Evolutionary conservation across 2,113 vertebrate genomes (phyloP).

Genomic region (Gnathonemus longibarbis): DNA sequence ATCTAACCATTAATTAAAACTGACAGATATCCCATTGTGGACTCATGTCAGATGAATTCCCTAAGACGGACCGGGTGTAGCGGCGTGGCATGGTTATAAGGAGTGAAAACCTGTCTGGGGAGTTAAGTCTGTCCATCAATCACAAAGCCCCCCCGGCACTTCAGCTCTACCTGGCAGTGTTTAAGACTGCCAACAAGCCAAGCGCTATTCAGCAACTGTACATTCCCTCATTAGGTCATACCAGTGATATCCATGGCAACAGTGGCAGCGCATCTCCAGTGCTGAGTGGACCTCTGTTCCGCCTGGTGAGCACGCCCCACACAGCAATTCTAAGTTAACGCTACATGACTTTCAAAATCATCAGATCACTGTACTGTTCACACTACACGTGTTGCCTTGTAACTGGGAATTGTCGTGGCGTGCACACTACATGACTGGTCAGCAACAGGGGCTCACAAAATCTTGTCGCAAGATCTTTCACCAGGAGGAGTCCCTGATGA

Average conservation of each 20-base stretch:
- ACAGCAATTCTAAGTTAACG: neutral
- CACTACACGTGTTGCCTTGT: neutral
- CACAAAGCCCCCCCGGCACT: neutral
- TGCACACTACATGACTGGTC: neutral
- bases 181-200: neutral
- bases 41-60: neutral
- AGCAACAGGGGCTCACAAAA: neutral
- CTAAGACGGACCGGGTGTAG: neutral
- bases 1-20: neutral
- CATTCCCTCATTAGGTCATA: neutral
- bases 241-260: neutral
- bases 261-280: neutral
- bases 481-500: neutral
- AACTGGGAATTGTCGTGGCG: neutral
- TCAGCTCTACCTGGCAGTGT: neutral
- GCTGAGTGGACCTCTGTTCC: neutral
- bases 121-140: slow-evolving; percentile 8
- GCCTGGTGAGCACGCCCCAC: neutral
- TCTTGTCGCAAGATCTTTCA: neutral
- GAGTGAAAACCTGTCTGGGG: neutral
- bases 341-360: neutral
- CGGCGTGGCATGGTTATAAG: neutral
- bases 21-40: neutral
- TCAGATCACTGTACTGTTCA: neutral
- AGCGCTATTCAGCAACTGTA: neutral